A percentile compares a stretch with the other conserved stretches of the same genome.
Conservation (phyloP, 2,113 vertebrate species). For the Ictidomys tridecemlineatus region DNA sequence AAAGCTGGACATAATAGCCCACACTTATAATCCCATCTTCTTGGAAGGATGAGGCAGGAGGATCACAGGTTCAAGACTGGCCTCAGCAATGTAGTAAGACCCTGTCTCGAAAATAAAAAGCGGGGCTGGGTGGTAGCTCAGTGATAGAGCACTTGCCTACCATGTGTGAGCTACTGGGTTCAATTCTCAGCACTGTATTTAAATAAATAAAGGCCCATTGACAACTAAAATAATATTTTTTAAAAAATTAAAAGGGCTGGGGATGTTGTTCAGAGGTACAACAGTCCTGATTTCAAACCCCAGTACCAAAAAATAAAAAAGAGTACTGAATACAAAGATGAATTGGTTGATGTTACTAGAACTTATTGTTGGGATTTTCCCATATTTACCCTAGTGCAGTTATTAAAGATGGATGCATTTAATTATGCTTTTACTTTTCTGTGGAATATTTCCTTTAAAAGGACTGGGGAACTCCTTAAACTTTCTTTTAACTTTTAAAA, state of each 20-base stretch:
- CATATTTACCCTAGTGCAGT: neutral
- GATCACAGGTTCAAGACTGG: neutral
- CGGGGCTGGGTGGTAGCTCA: neutral
- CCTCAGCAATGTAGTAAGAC: too few relatives aligned
- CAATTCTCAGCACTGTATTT: too few relatives aligned
- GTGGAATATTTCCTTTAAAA: neutral
- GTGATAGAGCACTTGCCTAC: too few relatives aligned
- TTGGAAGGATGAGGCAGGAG: neutral
- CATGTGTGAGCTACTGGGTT: too few relatives aligned
- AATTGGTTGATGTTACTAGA: neutral
- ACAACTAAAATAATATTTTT: too few relatives aligned
- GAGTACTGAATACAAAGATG: neutral
- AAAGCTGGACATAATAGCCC: neutral
- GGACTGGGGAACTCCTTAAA: neutral
- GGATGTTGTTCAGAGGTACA: neutral
- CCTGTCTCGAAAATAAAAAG: neutral
- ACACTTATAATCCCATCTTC: neutral
- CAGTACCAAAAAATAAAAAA: neutral
- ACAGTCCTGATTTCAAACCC: neutral
- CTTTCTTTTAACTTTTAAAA: constrained; percentile 57
- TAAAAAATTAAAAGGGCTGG: neutral
- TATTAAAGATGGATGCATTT: constrained; percentile 46
- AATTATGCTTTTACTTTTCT: constrained; percentile 37
- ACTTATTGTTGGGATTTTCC: constrained; percentile 36
- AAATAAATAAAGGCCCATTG: too few relatives aligned